These are phyloP conservation scores for Synanthedon andrenaeformis DNA, from an alignment of 2,888 invertebrate genomes.

Conservation along the genomic window DNA sequence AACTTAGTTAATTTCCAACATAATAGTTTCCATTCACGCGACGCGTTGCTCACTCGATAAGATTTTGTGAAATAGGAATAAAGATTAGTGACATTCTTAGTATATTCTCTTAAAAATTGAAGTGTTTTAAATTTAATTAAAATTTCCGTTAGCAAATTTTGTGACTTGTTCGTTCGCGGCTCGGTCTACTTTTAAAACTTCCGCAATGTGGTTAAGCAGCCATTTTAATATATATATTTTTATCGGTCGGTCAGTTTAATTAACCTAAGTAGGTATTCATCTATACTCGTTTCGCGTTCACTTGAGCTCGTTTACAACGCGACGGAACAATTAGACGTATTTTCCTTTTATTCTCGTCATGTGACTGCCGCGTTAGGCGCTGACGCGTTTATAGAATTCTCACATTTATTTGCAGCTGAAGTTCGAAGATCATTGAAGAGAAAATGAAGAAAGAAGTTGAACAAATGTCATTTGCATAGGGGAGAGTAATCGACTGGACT, in stretches of 20 bases:
- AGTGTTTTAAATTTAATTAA: constrained; percentile 17
- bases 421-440: constrained; percentile 17
- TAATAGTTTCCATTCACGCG: constrained; percentile 14
- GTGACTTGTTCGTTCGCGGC: constrained; percentile 42
- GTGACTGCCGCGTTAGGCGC: constrained; percentile 25
- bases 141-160: constrained; percentile 16
- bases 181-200: constrained; percentile 50
- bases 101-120: constrained; percentile 15
- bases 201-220: constrained; percentile 48
- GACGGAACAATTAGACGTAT: constrained; percentile 18
- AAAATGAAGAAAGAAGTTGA: constrained; percentile 20
- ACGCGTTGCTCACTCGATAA: constrained; percentile 16
- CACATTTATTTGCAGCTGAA: constrained; percentile 28
- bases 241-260: constrained; percentile 8
- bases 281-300: constrained; percentile 14
- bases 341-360: constrained; percentile 34
- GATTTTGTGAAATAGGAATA: constrained; percentile 16
- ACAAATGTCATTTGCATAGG: constrained; percentile 64
- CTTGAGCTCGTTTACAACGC: constrained; percentile 16
- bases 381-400: constrained; percentile 10
- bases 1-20: constrained; percentile 13
- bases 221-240: constrained; percentile 34
- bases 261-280: constrained; percentile 9
- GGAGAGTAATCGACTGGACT: constrained; percentile 78
- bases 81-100: constrained; percentile 20